Conservation (phyloP, 92 coral and sea anemone species). For the Bergia puertoricense region DNA sequence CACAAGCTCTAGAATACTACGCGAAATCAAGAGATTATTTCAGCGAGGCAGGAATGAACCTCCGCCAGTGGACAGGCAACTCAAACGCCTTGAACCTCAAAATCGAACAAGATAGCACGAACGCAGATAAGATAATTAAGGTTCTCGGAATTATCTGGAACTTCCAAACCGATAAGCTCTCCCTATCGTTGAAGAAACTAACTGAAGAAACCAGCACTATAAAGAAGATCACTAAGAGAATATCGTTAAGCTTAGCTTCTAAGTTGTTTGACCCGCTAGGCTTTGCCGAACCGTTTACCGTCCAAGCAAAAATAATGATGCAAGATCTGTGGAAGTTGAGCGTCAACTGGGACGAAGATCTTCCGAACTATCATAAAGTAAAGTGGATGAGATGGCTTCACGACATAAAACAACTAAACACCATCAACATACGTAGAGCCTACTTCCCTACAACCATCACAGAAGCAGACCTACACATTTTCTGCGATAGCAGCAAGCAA, state of each 20-base stretch:
- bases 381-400: conserved; percentile 57
- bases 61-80: conserved; percentile 60
- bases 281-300: conserved; percentile 45
- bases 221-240: conserved; percentile 46
- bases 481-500: conserved; percentile 46
- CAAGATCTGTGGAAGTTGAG: conserved; percentile 52
- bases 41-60: conserved; percentile 50
- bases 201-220: conserved; percentile 42
- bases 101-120: conserved; percentile 26
- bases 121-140: conserved; percentile 47
- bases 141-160: conserved; percentile 52
- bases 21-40: conserved; percentile 41
- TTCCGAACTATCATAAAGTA: conserved; percentile 46
- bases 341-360: conserved; percentile 48
- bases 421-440: conserved; percentile 49
- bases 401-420: conserved; percentile 48
- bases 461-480: conserved; percentile 44
- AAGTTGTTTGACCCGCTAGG: conserved; percentile 55
- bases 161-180: conserved; percentile 46
- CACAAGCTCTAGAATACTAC: conserved; percentile 46
- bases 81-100: conserved; percentile 47
- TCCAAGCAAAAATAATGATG: conserved; percentile 55
- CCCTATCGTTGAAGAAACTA: conserved; percentile 41
- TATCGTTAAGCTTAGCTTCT: conserved; percentile 47
- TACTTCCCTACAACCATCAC: conserved; percentile 46